Evolutionary conservation across 92 coral and sea anemone genomes (phyloP).

Genomic region (Epizoanthus scotinus): DNA sequence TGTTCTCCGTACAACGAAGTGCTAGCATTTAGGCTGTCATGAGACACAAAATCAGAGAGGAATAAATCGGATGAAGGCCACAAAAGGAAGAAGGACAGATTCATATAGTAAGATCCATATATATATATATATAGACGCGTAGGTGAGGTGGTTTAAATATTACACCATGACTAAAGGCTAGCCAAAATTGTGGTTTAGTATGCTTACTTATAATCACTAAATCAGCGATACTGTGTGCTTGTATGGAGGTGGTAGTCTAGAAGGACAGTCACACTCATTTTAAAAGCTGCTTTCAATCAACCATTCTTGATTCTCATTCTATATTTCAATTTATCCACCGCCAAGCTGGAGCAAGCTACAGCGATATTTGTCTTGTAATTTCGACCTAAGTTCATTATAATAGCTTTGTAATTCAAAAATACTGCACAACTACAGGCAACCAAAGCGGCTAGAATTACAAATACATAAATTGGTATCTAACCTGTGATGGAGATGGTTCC

Average conservation of each 20-base stretch:
- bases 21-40: too few relatives aligned
- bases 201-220: slow-evolving; percentile 1
- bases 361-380: neutral
- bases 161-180: neutral
- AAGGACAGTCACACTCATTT: neutral
- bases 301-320: neutral
- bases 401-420: slow-evolving; percentile 11
- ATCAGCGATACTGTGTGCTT: neutral
- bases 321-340: neutral
- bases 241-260: neutral
- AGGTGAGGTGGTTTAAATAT: neutral
- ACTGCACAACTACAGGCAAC: neutral
- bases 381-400: neutral
- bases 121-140: neutral
- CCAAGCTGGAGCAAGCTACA: neutral
- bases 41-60: too few relatives aligned
- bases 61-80: too few relatives aligned
- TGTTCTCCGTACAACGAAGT: neutral
- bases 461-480: slow-evolving; percentile 28
- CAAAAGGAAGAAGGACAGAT: too few relatives aligned
- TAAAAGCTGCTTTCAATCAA: slow-evolving; percentile 40
- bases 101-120: too few relatives aligned
- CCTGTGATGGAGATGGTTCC: slow-evolving; percentile 50
- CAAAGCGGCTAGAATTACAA: slow-evolving; percentile 40
- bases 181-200: slow-evolving; percentile 7